phyloP scores from a whole-genome alignment of 2,888 invertebrate genomes.

The Drosophila emarginata region DNA sequence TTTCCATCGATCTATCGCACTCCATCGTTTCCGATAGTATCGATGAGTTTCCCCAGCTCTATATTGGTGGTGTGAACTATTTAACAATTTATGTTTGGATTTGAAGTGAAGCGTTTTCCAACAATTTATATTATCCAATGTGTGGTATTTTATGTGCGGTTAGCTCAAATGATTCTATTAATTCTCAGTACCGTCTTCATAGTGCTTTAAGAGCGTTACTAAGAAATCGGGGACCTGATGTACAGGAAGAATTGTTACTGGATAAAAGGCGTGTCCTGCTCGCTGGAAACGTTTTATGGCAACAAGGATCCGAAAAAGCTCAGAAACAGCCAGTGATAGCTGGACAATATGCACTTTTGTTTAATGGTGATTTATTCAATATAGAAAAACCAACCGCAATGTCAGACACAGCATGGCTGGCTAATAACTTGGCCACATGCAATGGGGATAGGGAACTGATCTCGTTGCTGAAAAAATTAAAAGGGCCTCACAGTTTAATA shows the following conservation, averaged over 20 bases:
- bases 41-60: no score
- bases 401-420: constrained; percentile 58
- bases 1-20: no score
- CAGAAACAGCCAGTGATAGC: constrained; percentile 88
- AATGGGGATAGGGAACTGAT: constrained; percentile 69
- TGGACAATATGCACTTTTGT: constrained; percentile 87
- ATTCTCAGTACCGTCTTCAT: constrained; percentile 24
- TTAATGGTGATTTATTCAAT: constrained; percentile 94
- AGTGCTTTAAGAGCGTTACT: constrained; percentile 28
- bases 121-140: no score
- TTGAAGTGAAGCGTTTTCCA: no score
- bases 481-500: constrained; percentile 93
- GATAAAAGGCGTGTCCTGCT: constrained; percentile 60
- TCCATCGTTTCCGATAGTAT: no score
- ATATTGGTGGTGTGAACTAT: no score
- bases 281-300: constrained; percentile 89
- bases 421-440: constrained; percentile 62
- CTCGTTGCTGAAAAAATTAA: constrained; percentile 84
- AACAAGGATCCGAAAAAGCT: constrained; percentile 87
- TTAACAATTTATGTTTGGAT: no score
- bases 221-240: constrained; percentile 60
- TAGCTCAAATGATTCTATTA: constrained; percentile 5
- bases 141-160: constrained; percentile 62
- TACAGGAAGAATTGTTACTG: constrained; percentile 10
- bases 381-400: constrained; percentile 71